A percentile compares a stretch with the other conserved stretches of the same genome.
phyloP scores from a whole-genome alignment of 2,797 vertebrate species.

The Fringilla coelebs region DNA sequence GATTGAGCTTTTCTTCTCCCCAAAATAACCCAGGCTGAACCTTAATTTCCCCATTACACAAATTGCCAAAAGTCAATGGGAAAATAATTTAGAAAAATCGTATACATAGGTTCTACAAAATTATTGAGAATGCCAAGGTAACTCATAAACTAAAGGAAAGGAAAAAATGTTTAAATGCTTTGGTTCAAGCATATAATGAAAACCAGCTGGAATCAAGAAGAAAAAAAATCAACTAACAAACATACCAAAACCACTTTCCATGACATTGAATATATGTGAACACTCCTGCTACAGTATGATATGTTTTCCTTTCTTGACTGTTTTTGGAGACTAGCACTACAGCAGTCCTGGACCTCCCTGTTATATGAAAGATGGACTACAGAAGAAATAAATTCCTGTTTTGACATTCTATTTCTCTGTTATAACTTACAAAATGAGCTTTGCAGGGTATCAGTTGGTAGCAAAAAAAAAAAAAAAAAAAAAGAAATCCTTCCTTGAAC shows the following conservation, averaged over 20 bases:
- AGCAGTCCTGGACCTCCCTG: not conserved
- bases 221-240: not conserved
- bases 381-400: not conserved
- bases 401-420: not conserved
- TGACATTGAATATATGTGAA: not conserved
- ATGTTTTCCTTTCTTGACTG: not conserved
- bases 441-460: not conserved
- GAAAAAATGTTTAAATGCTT: not conserved
- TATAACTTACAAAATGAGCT: not conserved
- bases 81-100: not conserved
- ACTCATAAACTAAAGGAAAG: not conserved
- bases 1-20: not conserved
- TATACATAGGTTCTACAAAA: accelerated
- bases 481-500: no score
- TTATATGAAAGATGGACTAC: not conserved
- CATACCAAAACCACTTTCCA: not conserved
- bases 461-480: not conserved
- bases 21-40: not conserved
- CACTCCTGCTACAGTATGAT: not conserved
- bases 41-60: not conserved
- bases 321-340: not conserved
- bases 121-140: not conserved
- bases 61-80: not conserved
- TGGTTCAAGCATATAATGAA: not conserved
- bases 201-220: not conserved